Evolutionary conservation across 2,888 invertebrate genomes (phyloP), one percentile per base, ranked within the genome.

Genomic region (Globia sparganii): DNA sequence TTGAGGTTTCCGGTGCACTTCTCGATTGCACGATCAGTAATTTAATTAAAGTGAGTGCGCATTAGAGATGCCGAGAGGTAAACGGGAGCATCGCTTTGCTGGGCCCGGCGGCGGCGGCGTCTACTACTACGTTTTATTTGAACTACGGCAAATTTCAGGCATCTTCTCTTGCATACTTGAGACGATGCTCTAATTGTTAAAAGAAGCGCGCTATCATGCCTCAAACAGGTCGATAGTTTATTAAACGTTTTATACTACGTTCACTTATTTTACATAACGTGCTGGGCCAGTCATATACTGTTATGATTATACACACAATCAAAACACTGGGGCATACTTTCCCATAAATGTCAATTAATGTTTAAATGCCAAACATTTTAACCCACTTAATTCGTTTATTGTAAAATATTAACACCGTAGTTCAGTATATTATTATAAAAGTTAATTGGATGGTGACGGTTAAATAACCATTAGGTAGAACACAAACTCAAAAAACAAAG

Each of bases 41-140:
- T 95, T 95, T 93, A 94, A 96, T 95, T 95, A 95, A 94, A 93
- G 84, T 89, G 90, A 94, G 92, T 91, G 91, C 87, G 91, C 92
- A 92, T 94, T 93, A 91, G 87, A 89, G 90, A 93, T 91, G 90
- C 91, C 88, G 80, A 90, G 89, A 92, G 89, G 93, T 91, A 92
- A 93, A 93, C 89, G 90, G 85, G 88, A 92, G 91, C 86, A 91
- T 87, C 86, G 85, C 88, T 92, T 88, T 87, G 78, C 88, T 83
- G 83, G 86, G 88, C 85, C 80, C 84, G 80, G 46, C 53, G 78
- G 83, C 84, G 80, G 46, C 53, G 78, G 83, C 83, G 83, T 90
- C 89, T 85, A 84, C 73, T 61, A 91, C 87, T 88, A 88, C 72
- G 75, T 90, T 90, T 91, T 91, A 91, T 92, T 91, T 89, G 81